phyloP scores from a whole-genome alignment of 2,888 invertebrate genomes.

The Hydropsyche betteni region DNA sequence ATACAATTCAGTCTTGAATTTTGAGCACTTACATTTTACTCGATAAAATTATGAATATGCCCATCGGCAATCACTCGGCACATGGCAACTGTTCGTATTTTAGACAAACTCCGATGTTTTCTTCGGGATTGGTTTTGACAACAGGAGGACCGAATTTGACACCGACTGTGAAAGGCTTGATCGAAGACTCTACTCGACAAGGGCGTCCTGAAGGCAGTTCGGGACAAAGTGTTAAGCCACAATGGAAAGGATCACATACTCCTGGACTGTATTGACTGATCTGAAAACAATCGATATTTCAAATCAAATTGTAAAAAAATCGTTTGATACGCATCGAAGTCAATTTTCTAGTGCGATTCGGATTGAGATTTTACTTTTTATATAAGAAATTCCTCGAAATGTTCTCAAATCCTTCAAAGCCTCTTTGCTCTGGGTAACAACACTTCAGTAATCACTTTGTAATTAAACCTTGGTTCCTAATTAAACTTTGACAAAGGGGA shows the following conservation, averaged over 20 bases:
- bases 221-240: conserved; percentile 77
- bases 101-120: conserved; percentile 84
- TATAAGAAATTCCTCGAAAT: too few species aligned
- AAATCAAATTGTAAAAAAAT: neutral
- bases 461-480: conserved; percentile 26
- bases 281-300: conserved; percentile 57
- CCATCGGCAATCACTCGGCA: conserved; percentile 54
- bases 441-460: neutral
- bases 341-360: neutral
- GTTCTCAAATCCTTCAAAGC: neutral
- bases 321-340: neutral
- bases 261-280: conserved; percentile 68
- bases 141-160: conserved; percentile 78
- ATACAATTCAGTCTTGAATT: too few species aligned
- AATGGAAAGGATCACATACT: conserved; percentile 81
- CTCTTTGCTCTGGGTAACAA: neutral
- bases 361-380: too few species aligned
- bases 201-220: conserved; percentile 56
- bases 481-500: conserved; percentile 1
- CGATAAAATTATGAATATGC: neutral
- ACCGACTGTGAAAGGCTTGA: conserved; percentile 80
- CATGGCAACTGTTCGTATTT: conserved; percentile 78
- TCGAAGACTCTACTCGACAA: conserved; percentile 78
- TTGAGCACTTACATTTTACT: too few species aligned
- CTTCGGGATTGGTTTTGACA: conserved; percentile 76